These are phyloP conservation scores for Echiichthys vipera DNA, from an alignment of 2,797 vertebrate genomes.

Conservation along the genomic window DNA sequence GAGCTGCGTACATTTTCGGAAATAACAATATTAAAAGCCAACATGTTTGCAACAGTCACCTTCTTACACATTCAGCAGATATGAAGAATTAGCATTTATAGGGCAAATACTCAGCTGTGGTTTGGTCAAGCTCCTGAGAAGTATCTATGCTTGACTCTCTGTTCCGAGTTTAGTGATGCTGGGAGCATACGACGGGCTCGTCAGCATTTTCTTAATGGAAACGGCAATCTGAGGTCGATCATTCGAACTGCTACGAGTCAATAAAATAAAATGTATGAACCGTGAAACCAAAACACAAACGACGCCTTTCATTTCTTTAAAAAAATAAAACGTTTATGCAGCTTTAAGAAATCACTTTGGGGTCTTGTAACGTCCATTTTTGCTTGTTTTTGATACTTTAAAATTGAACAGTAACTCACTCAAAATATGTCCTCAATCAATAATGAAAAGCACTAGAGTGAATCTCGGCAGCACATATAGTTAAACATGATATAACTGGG, in stretches of 20 bases:
- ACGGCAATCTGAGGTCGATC: neutral
- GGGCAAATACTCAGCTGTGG: neutral
- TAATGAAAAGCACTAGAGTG: neutral
- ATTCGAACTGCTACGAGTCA: neutral
- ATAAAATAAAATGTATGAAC: neutral
- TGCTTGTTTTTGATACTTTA: neutral
- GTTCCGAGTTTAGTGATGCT: neutral
- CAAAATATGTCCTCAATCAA: neutral
- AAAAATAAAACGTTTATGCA: no score
- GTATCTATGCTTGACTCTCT: neutral
- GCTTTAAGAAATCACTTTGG: neutral
- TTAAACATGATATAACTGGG: neutral
- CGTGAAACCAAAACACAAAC: no score
- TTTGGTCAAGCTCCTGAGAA: neutral
- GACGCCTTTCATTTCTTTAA: no score
- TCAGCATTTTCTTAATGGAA: neutral
- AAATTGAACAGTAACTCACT: neutral
- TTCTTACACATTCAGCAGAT: neutral
- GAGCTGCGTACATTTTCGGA: neutral
- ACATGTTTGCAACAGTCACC: neutral
- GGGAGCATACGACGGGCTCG: neutral
- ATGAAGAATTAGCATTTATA: neutral
- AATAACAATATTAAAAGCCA: neutral
- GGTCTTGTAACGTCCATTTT: neutral
- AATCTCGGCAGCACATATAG: neutral